Evolutionary conservation across 1,140 invertebrate genomes (phyloP).

Genomic region (Manduca sexta): DNA sequence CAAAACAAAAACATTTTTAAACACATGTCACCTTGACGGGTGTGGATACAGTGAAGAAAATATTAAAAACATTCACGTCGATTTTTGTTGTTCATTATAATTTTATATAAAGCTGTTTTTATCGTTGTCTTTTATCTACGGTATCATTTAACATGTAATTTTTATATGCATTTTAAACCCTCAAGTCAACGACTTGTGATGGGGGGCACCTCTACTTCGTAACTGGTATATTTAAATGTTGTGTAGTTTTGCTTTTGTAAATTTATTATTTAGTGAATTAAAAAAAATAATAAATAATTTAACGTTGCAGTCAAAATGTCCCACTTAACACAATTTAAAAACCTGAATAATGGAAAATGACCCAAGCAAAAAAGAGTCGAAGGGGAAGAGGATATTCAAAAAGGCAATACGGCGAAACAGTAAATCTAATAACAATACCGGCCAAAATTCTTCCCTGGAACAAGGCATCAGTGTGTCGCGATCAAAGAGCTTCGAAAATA

Average conservation of each 20-base stretch:
- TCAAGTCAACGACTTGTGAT: conserved; percentile 23
- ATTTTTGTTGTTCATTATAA: too few species aligned
- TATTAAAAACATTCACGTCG: too few species aligned
- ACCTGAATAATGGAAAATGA: conserved; percentile 68
- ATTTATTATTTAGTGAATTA: not conserved
- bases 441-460: conserved; percentile 35
- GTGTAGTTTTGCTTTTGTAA: not conserved
- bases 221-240: conserved; percentile 11
- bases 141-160: conserved; percentile 22
- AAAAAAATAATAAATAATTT: not conserved
- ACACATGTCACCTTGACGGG: too few species aligned
- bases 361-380: conserved; percentile 63
- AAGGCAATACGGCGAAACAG: conserved; percentile 52
- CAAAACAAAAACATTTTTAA: too few species aligned
- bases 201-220: conserved; percentile 24
- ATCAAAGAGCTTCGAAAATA: conserved; percentile 54
- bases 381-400: conserved; percentile 59
- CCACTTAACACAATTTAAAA: conserved; percentile 31
- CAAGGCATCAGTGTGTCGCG: conserved; percentile 32
- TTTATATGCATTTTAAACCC: conserved; percentile 15
- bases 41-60: too few species aligned
- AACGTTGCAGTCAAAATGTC: conserved; percentile 46
- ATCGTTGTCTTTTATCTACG: not conserved
- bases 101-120: not conserved
- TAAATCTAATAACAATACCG: conserved; percentile 54